Conservation (phyloP, 2,797 vertebrate genomes). For the Limnodromus scolopaceus region DNA sequence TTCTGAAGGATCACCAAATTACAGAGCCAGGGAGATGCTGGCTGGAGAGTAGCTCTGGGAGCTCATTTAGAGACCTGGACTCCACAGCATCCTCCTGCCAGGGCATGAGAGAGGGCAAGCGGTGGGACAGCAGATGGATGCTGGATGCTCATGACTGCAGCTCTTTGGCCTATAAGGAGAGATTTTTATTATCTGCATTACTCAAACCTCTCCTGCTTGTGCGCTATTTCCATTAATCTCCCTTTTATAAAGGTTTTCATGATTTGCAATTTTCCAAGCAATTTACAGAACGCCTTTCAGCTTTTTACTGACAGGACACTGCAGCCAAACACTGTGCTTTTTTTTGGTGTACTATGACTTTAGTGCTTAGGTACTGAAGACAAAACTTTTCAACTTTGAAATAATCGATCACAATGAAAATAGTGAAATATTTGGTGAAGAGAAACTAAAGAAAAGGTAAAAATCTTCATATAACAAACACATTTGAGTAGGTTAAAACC, state of each 20-base stretch:
- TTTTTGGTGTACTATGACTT: neutral
- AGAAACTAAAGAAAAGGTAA: neutral
- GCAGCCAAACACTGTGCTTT: rapidly evolving
- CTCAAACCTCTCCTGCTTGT: neutral
- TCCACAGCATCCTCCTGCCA: neutral
- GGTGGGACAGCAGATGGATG: neutral
- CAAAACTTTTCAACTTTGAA: neutral
- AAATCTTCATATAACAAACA: neutral
- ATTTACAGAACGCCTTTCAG: neutral
- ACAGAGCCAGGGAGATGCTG: neutral
- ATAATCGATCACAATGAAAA: neutral
- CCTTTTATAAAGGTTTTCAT: neutral
- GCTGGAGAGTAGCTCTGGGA: neutral
- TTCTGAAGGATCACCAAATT: neutral
- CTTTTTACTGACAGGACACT: neutral
- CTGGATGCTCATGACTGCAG: neutral
- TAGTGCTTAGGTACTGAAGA: neutral
- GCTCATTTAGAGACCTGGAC: rapidly evolving
- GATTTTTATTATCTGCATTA: neutral
- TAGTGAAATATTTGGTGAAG: neutral
- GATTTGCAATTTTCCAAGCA: neutral
- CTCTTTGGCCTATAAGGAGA: neutral
- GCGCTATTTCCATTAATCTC: neutral
- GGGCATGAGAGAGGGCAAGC: neutral
- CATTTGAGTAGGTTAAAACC: neutral